These are phyloP conservation scores for western clawed frog (Xenopus tropicalis) DNA, from an alignment of 2,113 vertebrate species.

Conservation along the genomic window UCB_Xtro_10.0 CM004450.2:56182001-56182500, in stretches of 20 bases:
- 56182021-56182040: no score
- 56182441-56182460: no score
- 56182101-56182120: slow-evolving; percentile 33
- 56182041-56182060: neutral
- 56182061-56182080: neutral
- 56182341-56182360: slow-evolving; percentile 5
- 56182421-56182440: no score
- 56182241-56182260: slow-evolving; percentile 34
- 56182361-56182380: slow-evolving; percentile 4
- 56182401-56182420: neutral
- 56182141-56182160: slow-evolving; percentile 43
- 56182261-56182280: slow-evolving; percentile 32
- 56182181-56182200: slow-evolving; percentile 35
- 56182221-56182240: slow-evolving; percentile 39
- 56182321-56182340: slow-evolving; percentile 15
- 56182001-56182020: no score
- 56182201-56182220: slow-evolving; percentile 38
- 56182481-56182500: no score
- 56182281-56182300: slow-evolving; percentile 30
- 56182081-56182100: slow-evolving; percentile 12
- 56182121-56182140: slow-evolving; percentile 16
- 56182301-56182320: slow-evolving; percentile 34
- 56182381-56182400: neutral
- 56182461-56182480: no score
- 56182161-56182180: slow-evolving; percentile 19